Evolutionary conservation across 2,888 invertebrate species (phyloP), one percentile per base, ranked within the genome.

Genomic region (Alitta virens): DNA sequence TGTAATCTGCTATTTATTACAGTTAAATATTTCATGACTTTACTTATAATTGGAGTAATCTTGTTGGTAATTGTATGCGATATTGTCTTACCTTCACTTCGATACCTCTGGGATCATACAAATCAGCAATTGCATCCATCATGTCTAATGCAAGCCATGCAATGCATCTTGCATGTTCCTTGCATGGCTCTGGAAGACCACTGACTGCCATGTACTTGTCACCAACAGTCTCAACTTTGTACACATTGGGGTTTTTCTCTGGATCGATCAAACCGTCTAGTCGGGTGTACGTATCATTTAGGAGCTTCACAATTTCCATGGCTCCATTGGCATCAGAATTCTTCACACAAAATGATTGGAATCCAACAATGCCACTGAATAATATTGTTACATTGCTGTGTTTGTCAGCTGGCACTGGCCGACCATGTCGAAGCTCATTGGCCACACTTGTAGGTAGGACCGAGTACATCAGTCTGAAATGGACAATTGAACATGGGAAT

Each of bases 171-270:
- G 62, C 53, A 43, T 64, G 64, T 27, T 62, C 62, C 7, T 7
- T 16, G 42, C 64, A 64, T 1, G 49, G 38, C 9, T 64, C 64
- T 12, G 64, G 64, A 2, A 64, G 54, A 9, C 64, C 64, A 33
- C 64, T 63, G 89, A 96, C 96, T 0, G 95, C 95, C 96, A 96
- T 96, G 81, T 96, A 96, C 82, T 96, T 96, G 83, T 96, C 96
- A 64, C 96, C 96, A 23, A 96, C 93, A 16, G 96, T 96, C 84
- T 96, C 96, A 64, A 96, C 95, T 90, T 96, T 96, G 79, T 94
- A 96, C 57, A 95, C 92, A 80, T 95, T 92, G 42, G 94, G 91
- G 83, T 95, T 94, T 72, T 90, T 88, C 78, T 90, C 91, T 3
- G 93, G 92, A 83, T 95, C 94, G 12, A 95, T 93, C 49, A 96